Conservation (phyloP, 1,140 invertebrate genomes). For the Scaptomyza pallida region DNA sequence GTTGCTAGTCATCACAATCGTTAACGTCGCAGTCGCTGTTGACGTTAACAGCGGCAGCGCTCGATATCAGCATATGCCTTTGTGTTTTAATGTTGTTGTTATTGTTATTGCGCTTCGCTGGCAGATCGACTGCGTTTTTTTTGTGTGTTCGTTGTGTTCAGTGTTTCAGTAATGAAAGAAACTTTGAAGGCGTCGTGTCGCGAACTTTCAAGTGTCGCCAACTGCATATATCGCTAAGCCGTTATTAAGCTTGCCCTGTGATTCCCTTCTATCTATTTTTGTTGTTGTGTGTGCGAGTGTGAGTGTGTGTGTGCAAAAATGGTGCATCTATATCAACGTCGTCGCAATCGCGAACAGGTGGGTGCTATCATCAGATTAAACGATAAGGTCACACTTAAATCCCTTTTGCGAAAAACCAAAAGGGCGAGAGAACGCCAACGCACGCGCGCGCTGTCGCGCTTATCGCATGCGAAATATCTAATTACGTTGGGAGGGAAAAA, state of each 20-base stretch:
- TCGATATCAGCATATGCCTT: slow-evolving; percentile 39
- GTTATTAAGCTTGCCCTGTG: neutral
- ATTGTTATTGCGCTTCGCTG: slow-evolving; percentile 19
- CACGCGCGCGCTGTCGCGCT: too few species aligned
- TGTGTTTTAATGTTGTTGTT: slow-evolving; percentile 20
- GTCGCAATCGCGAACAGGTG: slow-evolving; percentile 70
- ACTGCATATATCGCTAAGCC: neutral
- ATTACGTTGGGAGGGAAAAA: slow-evolving; percentile 33
- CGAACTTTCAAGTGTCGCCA: slow-evolving; percentile 36
- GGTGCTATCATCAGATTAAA: slow-evolving; percentile 32
- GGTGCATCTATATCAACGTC: slow-evolving; percentile 71
- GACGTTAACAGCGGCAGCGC: slow-evolving; percentile 19
- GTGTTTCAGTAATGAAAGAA: slow-evolving; percentile 69
- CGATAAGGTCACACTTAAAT: slow-evolving; percentile 21
- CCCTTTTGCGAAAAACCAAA: too few species aligned
- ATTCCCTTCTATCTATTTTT: neutral
- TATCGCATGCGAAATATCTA: slow-evolving; percentile 48
- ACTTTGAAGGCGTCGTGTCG: slow-evolving; percentile 64
- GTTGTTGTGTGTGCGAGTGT: neutral
- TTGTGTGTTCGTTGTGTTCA: slow-evolving; percentile 32
- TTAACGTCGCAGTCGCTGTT: slow-evolving; percentile 2
- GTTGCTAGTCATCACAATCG: slow-evolving; percentile 27
- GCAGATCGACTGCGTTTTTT: slow-evolving; percentile 33
- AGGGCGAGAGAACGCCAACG: neutral
- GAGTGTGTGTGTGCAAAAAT: slow-evolving; percentile 38